These are phyloP conservation scores for Stigmatopora argus DNA, from an alignment of 2,113 vertebrate genomes.

Conservation along the genomic window DNA sequence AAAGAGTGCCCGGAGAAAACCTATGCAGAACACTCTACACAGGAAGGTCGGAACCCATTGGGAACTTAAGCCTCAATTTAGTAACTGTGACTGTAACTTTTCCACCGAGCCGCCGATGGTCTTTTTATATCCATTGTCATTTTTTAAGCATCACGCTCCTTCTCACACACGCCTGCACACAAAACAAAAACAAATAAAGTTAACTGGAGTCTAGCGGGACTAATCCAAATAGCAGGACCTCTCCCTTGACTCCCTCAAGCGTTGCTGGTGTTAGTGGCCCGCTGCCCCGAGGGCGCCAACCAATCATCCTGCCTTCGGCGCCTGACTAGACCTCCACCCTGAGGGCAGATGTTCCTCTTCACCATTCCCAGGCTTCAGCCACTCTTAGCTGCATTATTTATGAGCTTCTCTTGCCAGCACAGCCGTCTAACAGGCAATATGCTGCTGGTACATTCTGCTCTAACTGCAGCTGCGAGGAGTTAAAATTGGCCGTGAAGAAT, in stretches of 20 bases:
- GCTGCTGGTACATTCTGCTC: slow-evolving; percentile 19
- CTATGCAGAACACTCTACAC: too few species aligned
- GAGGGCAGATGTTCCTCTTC: slow-evolving; percentile 42
- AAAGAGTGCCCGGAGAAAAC: too few species aligned
- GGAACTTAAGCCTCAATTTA: too few species aligned
- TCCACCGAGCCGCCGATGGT: neutral
- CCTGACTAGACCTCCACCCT: slow-evolving; percentile 37
- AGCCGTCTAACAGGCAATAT: slow-evolving; percentile 28
- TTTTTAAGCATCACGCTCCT: slow-evolving; percentile 17
- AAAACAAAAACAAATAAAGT: neutral
- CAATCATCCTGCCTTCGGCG: slow-evolving; percentile 49
- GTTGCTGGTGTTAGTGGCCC: slow-evolving; percentile 44
- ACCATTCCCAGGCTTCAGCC: slow-evolving; percentile 30
- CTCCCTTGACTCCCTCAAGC: slow-evolving; percentile 32
- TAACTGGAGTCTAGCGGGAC: slow-evolving; percentile 23
- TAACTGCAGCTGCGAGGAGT: slow-evolving; percentile 12
- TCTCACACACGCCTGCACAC: slow-evolving; percentile 1
- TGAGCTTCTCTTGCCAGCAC: slow-evolving; percentile 36
- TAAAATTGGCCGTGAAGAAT: slow-evolving; percentile 12
- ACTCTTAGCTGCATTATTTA: slow-evolving; percentile 56
- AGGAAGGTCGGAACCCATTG: too few species aligned
- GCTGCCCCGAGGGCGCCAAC: slow-evolving; percentile 45
- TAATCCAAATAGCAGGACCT: slow-evolving; percentile 48
- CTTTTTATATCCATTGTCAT: neutral
- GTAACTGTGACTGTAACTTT: neutral